Conservation (phyloP, 2,113 vertebrate species). For the Platycercus adscitus region DNA sequence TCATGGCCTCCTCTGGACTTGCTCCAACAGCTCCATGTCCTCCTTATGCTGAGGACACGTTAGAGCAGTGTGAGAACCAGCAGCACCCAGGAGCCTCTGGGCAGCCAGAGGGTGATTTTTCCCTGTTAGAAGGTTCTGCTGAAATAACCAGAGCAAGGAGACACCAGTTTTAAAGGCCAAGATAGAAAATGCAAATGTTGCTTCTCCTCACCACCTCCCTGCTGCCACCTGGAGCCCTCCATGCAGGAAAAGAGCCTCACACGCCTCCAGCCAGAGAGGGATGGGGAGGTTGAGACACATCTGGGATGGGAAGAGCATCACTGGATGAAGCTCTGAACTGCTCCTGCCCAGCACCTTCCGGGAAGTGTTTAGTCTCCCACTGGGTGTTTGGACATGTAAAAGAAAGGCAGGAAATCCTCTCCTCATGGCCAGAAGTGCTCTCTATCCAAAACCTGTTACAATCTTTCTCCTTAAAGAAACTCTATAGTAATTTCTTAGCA, state of each 20-base stretch:
- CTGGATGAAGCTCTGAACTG: rapidly evolving
- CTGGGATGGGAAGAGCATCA: rapidly evolving
- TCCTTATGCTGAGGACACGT: neutral
- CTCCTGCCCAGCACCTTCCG: neutral
- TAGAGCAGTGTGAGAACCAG: neutral
- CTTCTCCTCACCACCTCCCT: neutral
- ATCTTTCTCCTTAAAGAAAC: neutral
- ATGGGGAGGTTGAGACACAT: neutral
- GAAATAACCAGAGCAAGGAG: neutral
- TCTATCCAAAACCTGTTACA: neutral
- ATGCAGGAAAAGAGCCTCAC: rapidly evolving
- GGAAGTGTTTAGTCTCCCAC: neutral
- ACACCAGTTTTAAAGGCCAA: neutral
- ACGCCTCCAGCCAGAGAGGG: rapidly evolving
- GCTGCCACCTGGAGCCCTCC: neutral
- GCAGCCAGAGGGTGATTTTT: neutral
- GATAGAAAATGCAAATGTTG: neutral
- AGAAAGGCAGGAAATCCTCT: slow-evolving; percentile 5
- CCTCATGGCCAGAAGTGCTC: neutral
- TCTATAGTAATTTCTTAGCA: neutral
- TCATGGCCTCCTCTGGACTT: neutral
- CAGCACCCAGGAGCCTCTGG: neutral
- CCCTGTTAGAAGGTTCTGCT: neutral
- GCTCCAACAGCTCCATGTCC: neutral
- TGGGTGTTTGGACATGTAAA: neutral